phyloP scores from a whole-genome alignment of 2,797 vertebrate species.

The Zalophus californianus region DNA sequence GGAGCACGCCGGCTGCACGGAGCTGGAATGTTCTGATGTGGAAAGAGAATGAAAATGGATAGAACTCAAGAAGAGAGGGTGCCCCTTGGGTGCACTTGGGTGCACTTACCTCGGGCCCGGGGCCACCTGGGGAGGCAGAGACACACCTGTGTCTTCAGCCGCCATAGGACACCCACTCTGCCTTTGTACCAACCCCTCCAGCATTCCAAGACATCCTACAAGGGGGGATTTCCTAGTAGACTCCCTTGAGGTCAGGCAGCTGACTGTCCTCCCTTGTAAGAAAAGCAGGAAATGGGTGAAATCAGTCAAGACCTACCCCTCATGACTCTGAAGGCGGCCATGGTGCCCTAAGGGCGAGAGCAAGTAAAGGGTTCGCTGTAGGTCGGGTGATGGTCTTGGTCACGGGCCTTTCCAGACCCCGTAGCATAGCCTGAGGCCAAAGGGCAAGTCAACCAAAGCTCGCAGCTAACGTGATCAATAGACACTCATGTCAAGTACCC shows the following conservation, averaged over 20 bases:
- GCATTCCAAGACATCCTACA: not conserved
- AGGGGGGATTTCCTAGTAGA: not conserved
- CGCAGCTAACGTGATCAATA: not conserved
- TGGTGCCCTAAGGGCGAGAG: not conserved
- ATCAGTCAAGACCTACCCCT: not conserved
- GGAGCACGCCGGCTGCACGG: not conserved
- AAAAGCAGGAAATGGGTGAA: not conserved
- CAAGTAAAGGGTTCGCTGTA: not conserved
- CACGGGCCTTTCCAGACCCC: not conserved
- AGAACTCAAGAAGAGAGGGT: not conserved
- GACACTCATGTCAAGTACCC: not conserved
- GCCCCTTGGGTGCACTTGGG: accelerated
- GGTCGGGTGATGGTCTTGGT: not conserved
- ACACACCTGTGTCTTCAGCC: not conserved
- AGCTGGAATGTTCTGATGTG: not conserved
- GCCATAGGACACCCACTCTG: not conserved
- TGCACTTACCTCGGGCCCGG: too few species aligned
- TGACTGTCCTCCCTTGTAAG: not conserved
- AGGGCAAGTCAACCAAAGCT: not conserved
- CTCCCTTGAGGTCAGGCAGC: not conserved
- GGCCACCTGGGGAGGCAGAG: not conserved
- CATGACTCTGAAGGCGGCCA: not conserved
- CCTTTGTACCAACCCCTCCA: accelerated
- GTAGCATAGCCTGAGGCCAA: not conserved
- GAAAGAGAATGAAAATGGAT: not conserved